These are phyloP conservation scores for Calypte anna DNA, from an alignment of 2,113 vertebrate species.

Conservation along the genomic window DNA sequence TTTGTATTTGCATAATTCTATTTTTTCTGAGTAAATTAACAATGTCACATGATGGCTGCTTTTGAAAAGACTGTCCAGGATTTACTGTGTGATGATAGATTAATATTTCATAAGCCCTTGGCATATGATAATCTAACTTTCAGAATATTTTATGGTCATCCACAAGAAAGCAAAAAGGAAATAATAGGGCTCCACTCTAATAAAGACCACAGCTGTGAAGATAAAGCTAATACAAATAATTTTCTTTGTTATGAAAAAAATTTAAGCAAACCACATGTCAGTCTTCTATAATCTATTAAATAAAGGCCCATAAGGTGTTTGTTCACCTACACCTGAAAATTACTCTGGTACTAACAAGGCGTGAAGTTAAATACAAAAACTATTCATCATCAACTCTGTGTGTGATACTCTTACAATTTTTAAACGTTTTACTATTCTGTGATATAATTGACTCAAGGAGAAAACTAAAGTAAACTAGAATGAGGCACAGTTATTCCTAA, in stretches of 20 bases:
- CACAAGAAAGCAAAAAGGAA: not conserved
- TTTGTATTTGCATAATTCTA: not conserved
- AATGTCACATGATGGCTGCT: not conserved
- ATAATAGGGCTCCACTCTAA: not conserved
- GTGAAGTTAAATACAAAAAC: not conserved
- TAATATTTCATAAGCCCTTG: not conserved
- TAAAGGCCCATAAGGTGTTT: not conserved
- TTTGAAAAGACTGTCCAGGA: not conserved
- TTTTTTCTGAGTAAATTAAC: not conserved
- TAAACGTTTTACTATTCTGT: not conserved
- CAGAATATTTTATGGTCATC: not conserved
- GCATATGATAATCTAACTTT: not conserved
- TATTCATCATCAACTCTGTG: not conserved
- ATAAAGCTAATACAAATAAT: not conserved
- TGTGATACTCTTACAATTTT: not conserved
- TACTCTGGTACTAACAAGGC: not conserved
- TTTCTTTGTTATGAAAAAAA: not conserved
- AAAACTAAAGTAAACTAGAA: not conserved
- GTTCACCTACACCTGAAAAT: not conserved
- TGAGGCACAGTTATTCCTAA: not conserved
- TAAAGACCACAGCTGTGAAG: not conserved
- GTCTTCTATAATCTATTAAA: not conserved
- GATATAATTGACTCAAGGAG: not conserved
- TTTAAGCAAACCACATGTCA: not conserved
- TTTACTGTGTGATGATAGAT: not conserved